These are phyloP conservation scores for Melanocharis versteri DNA, from an alignment of 2,113 vertebrate species.

Conservation along the genomic window DNA sequence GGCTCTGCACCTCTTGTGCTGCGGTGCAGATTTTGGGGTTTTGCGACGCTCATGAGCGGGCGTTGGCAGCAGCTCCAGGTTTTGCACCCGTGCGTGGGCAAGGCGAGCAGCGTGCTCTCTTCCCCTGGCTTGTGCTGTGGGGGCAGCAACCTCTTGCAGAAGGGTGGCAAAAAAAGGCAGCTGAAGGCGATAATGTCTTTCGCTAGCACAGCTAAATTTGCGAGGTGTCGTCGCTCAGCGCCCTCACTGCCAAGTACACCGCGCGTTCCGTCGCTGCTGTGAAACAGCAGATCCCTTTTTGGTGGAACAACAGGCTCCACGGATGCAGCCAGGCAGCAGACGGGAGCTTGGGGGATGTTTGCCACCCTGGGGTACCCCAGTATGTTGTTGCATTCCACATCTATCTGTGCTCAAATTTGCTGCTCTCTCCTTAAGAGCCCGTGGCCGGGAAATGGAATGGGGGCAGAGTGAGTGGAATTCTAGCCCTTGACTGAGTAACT, in stretches of 20 bases:
- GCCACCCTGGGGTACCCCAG: background rate
- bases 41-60: background rate
- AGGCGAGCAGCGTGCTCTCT: background rate
- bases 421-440: too few species aligned
- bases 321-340: background rate
- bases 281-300: background rate
- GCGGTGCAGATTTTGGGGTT: background rate
- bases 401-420: background rate
- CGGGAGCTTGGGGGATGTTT: background rate
- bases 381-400: background rate
- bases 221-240: background rate
- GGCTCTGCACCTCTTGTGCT: background rate
- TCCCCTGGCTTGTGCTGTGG: background rate
- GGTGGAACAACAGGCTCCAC: rapidly evolving
- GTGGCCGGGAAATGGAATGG: rapidly evolving
- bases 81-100: background rate
- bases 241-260: background rate
- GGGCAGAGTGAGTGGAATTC: background rate
- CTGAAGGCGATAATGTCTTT: background rate
- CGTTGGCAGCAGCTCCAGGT: background rate
- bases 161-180: background rate
- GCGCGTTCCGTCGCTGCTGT: background rate
- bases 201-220: background rate
- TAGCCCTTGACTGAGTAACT: background rate
- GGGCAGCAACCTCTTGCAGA: background rate